Base-by-base conservation (phyloP, 64 coral and sea anemone species). In the Pocillopora verrucosa region DNA sequence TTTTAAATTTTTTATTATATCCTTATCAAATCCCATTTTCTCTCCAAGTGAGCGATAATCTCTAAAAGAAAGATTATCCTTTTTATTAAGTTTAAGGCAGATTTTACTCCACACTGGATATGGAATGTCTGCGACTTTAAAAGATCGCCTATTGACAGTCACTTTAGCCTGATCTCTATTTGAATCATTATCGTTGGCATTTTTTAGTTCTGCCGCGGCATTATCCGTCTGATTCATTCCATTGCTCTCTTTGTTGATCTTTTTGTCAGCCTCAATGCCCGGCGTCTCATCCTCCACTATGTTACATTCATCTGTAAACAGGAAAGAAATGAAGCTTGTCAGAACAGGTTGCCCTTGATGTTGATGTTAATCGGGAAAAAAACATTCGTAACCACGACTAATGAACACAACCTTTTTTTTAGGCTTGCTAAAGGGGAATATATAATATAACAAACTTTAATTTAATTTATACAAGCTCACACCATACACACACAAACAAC, bases 41-140 rank as follows among this genome's bases (percentile, higher is more conserved):
- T 83, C 62, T 22, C 80, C 80, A 65, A 83, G 60, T 36, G 69
- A 38, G 51, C 80, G 80, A 69, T 51, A 84, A 84, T 84, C 80
- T 67, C 11, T 63, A 24, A 65, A 84, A 2, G 20, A 0, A 7
- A 67, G 13, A 3, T 69, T 16, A 83, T 68, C 62, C 69, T 16
- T 13, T 68, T 13, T 19, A 35, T 84, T 69, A 9, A 84, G 62
- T 14, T 56, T 67, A 24, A 69, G 6, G 60, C 80, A 84, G 14
- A 84, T 22, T 13, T 69, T 56, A 38, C 36, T 19, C 0, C 1
- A 0, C 19, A 84, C n/a, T 20, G 0, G 0, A 63, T 13, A 68
- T 11, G 80, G 80, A 84, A 84, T 45, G 35, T 84, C 2, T 68
- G 1, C 57, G 61, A 84, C 36, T 13, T 45, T 30, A 30, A 30